phyloP scores from a whole-genome alignment of 2,888 invertebrate species.

The Liopterus haemorrhoidalis region DNA sequence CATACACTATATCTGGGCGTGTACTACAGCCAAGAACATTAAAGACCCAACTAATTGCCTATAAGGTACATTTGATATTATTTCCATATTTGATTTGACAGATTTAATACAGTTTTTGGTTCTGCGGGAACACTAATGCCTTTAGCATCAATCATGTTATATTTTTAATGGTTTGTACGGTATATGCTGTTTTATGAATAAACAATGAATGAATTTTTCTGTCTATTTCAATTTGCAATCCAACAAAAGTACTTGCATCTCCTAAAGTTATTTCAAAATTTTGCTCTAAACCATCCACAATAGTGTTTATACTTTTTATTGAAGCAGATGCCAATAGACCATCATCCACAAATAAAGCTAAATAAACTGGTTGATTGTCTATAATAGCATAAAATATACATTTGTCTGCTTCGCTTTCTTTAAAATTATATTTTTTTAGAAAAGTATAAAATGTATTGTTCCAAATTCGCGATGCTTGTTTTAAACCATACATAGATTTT shows the following conservation, averaged over 20 bases:
- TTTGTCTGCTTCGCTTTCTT: too few relatives aligned
- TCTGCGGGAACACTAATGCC: background rate
- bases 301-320: constrained; percentile 7
- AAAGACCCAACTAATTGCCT: background rate
- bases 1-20: constrained; percentile 2
- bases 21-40: background rate
- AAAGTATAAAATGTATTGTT: constrained; percentile 20
- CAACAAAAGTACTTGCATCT: constrained; percentile 21
- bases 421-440: too few relatives aligned
- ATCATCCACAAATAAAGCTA: constrained; percentile 29
- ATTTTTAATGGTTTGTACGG: background rate
- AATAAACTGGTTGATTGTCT: too few relatives aligned
- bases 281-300: background rate
- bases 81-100: background rate
- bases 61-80: background rate
- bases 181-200: background rate
- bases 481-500: constrained; percentile 15
- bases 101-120: background rate
- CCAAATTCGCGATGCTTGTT: constrained; percentile 31
- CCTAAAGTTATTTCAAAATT: constrained; percentile 20
- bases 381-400: too few relatives aligned
- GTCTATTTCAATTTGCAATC: constrained; percentile 22
- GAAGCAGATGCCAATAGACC: constrained; percentile 21
- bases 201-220: background rate
- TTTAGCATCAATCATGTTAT: background rate